Evolutionary conservation across 2,888 invertebrate genomes (phyloP).

Genomic region (Patella caerulea): DNA sequence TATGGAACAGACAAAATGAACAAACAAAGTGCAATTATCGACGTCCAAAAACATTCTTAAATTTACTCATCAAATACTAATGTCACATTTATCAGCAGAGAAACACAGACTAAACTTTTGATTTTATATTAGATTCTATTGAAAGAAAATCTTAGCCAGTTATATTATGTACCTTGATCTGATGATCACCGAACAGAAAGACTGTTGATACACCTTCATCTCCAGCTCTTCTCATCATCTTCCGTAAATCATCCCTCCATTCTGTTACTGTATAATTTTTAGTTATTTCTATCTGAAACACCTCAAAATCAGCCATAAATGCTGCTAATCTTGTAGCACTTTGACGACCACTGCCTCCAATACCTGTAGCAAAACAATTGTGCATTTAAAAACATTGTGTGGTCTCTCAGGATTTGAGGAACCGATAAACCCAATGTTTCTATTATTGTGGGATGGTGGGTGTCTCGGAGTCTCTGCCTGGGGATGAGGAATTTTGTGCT

Average conservation of each 20-base stretch:
- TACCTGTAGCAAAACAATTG: constrained; percentile 49
- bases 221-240: constrained; percentile 66
- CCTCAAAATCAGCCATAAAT: constrained; percentile 70
- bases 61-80: neutral
- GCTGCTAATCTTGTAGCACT: constrained; percentile 68
- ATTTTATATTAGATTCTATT: neutral
- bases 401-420: too few relatives aligned
- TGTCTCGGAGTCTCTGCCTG: too few relatives aligned
- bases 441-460: too few relatives aligned
- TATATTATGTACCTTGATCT: constrained; percentile 64
- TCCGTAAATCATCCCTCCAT: constrained; percentile 69
- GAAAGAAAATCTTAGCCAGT: neutral
- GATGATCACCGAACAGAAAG: constrained; percentile 70
- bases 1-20: too few relatives aligned
- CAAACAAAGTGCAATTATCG: too few relatives aligned
- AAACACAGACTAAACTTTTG: neutral
- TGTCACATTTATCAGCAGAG: neutral
- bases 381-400: too few relatives aligned
- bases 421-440: too few relatives aligned
- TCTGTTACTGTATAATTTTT: constrained; percentile 68
- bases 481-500: too few relatives aligned
- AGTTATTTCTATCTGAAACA: constrained; percentile 70
- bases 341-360: constrained; percentile 70
- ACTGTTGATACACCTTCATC: constrained; percentile 67
- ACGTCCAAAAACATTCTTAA: neutral